Conservation (phyloP, 1,140 invertebrate genomes). For the Ridgeia piscesae region DNA sequence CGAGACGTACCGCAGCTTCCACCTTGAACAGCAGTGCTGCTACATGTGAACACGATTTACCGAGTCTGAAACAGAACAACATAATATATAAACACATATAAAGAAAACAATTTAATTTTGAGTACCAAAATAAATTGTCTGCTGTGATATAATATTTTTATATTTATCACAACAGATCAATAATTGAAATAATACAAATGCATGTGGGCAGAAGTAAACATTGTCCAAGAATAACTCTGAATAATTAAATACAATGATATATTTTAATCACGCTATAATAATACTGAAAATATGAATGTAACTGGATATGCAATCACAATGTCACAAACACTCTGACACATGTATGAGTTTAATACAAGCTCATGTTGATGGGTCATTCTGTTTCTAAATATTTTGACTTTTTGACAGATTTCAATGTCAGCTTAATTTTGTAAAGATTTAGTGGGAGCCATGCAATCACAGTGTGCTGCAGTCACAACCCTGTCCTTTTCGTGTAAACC, state of each 20-base stretch:
- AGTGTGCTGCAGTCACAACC: slow-evolving; percentile 14
- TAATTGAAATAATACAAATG: slow-evolving; percentile 11
- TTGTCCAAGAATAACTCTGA: neutral
- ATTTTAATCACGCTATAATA: neutral
- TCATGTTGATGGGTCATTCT: neutral
- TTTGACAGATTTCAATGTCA: neutral
- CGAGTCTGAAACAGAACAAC: slow-evolving; percentile 30
- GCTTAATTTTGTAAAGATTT: neutral
- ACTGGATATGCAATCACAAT: too few species aligned
- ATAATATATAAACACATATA: neutral
- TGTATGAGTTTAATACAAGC: too few species aligned
- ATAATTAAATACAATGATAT: neutral
- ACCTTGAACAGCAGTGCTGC: slow-evolving; percentile 29
- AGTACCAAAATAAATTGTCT: neutral
- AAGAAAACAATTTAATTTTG: slow-evolving; percentile 12
- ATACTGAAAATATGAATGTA: neutral
- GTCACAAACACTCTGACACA: too few species aligned
- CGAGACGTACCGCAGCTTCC: slow-evolving; percentile 30
- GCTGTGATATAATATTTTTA: neutral
- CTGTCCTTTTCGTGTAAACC: slow-evolving; percentile 12
- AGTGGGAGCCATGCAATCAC: slow-evolving; percentile 14
- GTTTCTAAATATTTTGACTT: neutral
- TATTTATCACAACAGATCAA: neutral
- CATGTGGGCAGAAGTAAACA: neutral
- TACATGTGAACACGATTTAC: slow-evolving; percentile 33